These are phyloP conservation scores for Loxodonta africana DNA, from an alignment of 2,113 vertebrate species.

Conservation along the genomic window DNA sequence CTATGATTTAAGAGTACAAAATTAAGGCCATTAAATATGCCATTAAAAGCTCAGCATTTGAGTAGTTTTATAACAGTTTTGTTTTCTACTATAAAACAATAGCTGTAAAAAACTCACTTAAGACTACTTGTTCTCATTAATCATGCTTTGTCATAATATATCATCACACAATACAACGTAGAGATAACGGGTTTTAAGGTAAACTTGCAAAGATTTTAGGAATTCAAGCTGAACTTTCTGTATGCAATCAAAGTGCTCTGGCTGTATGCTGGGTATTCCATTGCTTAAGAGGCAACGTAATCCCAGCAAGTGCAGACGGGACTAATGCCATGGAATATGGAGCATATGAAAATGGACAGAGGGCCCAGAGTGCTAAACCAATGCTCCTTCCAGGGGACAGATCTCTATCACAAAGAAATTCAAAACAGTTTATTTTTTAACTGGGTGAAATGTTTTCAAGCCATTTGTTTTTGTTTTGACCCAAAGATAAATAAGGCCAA, in stretches of 20 bases:
- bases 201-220: neutral
- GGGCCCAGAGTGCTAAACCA: neutral
- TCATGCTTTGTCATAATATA: neutral
- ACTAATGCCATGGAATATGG: too few species aligned
- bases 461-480: neutral
- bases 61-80: neutral
- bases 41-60: slow-evolving; percentile 13
- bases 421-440: slow-evolving; percentile 15
- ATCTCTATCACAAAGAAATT: neutral
- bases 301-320: neutral
- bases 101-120: neutral
- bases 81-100: neutral
- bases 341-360: neutral
- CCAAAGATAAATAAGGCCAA: neutral
- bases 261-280: neutral
- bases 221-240: neutral
- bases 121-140: neutral
- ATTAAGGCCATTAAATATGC: neutral
- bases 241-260: neutral
- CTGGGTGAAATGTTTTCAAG: neutral
- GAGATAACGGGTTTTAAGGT: neutral
- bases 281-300: neutral
- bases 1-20: slow-evolving; percentile 35
- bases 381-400: neutral
- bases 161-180: neutral